Conservation (phyloP, 2,888 invertebrate genomes). For the Polietes domitor region DNA sequence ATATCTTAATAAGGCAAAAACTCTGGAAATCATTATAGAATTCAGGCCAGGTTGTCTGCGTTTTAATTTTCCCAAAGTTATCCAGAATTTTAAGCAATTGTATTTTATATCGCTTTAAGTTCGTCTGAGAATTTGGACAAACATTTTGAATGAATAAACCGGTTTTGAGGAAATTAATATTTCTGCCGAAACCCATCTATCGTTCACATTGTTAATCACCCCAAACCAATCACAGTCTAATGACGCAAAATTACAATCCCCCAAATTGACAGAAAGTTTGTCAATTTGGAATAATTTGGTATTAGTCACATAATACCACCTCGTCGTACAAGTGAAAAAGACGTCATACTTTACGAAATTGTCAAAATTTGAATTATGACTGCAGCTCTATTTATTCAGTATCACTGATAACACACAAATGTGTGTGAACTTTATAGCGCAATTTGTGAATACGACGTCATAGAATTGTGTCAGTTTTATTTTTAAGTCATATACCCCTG, state of each 20-base stretch:
- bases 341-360: background rate
- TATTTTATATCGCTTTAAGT: no score
- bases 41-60: no score
- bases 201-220: background rate
- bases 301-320: background rate
- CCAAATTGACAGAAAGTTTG: background rate
- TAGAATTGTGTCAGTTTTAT: no score
- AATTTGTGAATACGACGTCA: slow-evolving; percentile 22
- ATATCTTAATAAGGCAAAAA: no score
- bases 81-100: no score
- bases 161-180: no score
- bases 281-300: background rate
- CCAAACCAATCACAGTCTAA: background rate
- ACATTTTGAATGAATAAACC: no score
- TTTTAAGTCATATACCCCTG: background rate
- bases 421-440: background rate
- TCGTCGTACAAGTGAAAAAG: background rate
- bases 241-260: background rate
- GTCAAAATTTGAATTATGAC: slow-evolving; percentile 29
- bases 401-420: slow-evolving; percentile 18
- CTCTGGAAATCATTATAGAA: no score
- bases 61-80: no score
- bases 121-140: no score
- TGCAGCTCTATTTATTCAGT: background rate
- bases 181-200: no score